Percentiles rank a stretch among this genome's conserved stretches.
Evolutionary conservation across 2,113 vertebrate genomes (phyloP).

Genomic region (Malaclemys terrapin): DNA sequence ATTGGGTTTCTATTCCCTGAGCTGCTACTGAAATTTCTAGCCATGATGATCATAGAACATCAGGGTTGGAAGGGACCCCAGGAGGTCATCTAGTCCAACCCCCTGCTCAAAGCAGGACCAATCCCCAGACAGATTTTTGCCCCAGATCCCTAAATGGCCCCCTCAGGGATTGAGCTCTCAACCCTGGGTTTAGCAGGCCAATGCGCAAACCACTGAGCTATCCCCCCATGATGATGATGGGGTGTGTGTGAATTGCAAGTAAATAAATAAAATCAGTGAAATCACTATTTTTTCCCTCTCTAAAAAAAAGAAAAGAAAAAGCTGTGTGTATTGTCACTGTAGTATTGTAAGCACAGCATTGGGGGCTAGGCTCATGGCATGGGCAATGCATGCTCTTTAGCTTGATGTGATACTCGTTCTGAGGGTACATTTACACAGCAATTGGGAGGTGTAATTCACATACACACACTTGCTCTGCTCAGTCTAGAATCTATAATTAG

Average conservation of each 20-base stretch:
- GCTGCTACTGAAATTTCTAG: background rate
- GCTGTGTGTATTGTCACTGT: background rate
- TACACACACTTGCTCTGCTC: background rate
- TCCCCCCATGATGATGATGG: background rate
- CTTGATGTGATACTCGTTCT: background rate
- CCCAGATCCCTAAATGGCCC: no score
- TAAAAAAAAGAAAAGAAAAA: background rate
- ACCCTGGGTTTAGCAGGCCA: no score
- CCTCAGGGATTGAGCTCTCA: no score
- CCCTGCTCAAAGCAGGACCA: no score
- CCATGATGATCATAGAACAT: background rate
- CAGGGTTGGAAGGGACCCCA: no score
- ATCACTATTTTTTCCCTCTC: background rate
- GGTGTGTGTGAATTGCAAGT: background rate
- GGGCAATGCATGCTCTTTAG: background rate
- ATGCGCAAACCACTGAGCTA: no score
- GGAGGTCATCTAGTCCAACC: no score
- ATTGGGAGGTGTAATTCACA: background rate
- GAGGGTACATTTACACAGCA: background rate
- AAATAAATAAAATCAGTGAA: background rate
- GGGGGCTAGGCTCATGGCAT: background rate
- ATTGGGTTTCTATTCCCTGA: background rate
- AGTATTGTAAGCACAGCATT: background rate
- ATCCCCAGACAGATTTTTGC: no score
- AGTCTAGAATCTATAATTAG: no score